Evolutionary conservation across 23 tunicate species (phyloP).

Genomic region (Botrylloides violaceus): DNA sequence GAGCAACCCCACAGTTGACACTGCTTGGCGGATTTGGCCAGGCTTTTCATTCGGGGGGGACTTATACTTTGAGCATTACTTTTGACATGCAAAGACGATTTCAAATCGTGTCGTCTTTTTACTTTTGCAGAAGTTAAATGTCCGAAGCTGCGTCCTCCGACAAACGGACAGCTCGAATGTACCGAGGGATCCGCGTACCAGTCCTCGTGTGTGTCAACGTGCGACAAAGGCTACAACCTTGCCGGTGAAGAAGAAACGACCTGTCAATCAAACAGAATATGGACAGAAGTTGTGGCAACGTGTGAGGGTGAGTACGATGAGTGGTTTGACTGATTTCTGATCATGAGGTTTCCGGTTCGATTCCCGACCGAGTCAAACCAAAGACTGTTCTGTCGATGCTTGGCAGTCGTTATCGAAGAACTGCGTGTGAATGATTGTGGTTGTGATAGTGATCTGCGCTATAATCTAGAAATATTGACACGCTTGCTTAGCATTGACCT

Average conservation of each 20-base stretch:
- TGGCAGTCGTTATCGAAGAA: too few relatives aligned
- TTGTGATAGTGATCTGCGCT: too few relatives aligned
- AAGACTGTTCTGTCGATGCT: too few relatives aligned
- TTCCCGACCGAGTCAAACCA: too few relatives aligned
- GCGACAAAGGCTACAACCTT: slow-evolving; percentile 48
- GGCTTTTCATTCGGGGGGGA: background rate
- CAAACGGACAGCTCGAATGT: slow-evolving; percentile 33
- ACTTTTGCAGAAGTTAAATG: slow-evolving; percentile 34
- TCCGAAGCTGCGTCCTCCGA: slow-evolving; percentile 20
- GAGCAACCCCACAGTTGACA: background rate
- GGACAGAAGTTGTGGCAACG: slow-evolving; percentile 34
- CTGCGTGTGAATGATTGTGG: too few relatives aligned
- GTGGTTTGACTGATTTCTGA: too few relatives aligned
- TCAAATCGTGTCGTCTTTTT: background rate
- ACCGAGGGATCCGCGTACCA: slow-evolving; percentile 28
- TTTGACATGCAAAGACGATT: background rate
- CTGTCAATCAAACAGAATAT: slow-evolving; percentile 22
- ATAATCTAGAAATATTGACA: too few relatives aligned
- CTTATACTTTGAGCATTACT: too few relatives aligned
- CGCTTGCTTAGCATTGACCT: too few relatives aligned
- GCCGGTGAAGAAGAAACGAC: slow-evolving; percentile 23
- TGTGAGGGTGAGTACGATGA: slow-evolving; percentile 67
- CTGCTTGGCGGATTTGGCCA: background rate
- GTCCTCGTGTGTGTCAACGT: slow-evolving; percentile 27
- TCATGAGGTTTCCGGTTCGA: too few relatives aligned